phyloP scores from a whole-genome alignment of 1,140 invertebrate species.

The Tetramorium alpestre region DNA sequence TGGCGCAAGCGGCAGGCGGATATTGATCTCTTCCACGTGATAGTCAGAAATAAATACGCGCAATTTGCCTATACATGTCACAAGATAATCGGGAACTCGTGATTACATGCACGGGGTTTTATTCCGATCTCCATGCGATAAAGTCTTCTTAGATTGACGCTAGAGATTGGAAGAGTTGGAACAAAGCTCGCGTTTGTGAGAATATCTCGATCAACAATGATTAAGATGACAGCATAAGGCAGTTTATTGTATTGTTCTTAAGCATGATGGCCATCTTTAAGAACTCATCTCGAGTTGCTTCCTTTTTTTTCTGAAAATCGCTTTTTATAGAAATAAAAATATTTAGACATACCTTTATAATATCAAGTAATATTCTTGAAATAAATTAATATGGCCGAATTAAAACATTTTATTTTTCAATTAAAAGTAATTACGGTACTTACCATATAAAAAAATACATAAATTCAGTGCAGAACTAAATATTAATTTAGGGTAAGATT shows the following conservation, averaged over 20 bases:
- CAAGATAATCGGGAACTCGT: background rate
- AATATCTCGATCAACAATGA: background rate
- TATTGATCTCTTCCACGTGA: background rate
- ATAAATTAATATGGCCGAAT: background rate
- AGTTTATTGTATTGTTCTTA: background rate
- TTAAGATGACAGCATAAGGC: slow-evolving; percentile 1
- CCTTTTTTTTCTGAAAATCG: background rate
- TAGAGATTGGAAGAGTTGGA: background rate
- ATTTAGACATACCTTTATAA: background rate
- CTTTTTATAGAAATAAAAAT: too few relatives aligned
- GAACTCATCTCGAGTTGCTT: background rate
- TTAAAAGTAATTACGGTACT: background rate
- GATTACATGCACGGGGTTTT: slow-evolving; percentile 27
- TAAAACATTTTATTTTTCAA: background rate
- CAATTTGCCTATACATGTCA: background rate
- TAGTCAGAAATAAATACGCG: slow-evolving; percentile 24
- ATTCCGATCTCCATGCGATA: slow-evolving; percentile 18
- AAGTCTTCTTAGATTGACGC: slow-evolving; percentile 32
- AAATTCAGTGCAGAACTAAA: background rate
- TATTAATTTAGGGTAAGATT: background rate
- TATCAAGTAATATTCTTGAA: background rate
- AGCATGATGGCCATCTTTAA: background rate
- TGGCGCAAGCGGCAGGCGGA: background rate
- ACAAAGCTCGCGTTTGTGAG: slow-evolving; percentile 10
- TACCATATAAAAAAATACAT: background rate